phyloP scores from a whole-genome alignment of 2,888 invertebrate species.

The Tigriopus californicus region DNA sequence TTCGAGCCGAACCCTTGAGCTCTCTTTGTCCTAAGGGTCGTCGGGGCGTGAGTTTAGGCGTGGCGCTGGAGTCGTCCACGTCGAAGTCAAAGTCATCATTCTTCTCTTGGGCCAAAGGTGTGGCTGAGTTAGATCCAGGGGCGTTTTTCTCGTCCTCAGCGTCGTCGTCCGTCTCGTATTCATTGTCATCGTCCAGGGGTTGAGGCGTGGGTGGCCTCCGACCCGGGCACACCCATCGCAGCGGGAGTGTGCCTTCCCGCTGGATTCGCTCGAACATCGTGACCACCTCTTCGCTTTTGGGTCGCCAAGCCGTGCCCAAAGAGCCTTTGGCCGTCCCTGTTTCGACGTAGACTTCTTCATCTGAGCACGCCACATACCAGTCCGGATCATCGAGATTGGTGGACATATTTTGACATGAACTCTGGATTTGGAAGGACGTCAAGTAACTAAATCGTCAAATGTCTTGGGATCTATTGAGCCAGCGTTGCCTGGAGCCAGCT shows the following conservation, averaged over 20 bases:
- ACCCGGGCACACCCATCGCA: constrained; percentile 2
- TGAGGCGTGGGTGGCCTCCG: not conserved
- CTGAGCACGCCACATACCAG: constrained; percentile 1
- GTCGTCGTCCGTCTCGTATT: not conserved
- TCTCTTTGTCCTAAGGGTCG: not conserved
- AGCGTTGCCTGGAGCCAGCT: too few species aligned
- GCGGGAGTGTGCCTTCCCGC: not conserved
- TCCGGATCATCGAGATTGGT: not conserved
- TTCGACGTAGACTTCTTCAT: constrained; percentile 7
- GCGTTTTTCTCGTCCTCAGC: not conserved
- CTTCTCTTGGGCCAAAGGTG: not conserved
- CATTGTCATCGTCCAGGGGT: not conserved
- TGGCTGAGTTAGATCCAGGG: not conserved
- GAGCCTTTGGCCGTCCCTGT: not conserved
- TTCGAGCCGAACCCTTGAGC: constrained; percentile 12
- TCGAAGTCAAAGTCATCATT: constrained; percentile 9
- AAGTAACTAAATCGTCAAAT: too few species aligned
- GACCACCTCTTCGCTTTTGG: not conserved
- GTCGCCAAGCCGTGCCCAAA: not conserved
- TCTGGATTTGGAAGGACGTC: too few species aligned
- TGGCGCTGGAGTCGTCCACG: not conserved
- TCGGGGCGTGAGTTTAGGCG: not conserved
- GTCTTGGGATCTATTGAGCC: too few species aligned
- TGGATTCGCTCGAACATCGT: not conserved
- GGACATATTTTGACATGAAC: too few species aligned